Evolutionary conservation across 2,888 invertebrate species (phyloP), one percentile per base, ranked within the genome.

Genomic region (Laspeyria flexula): DNA sequence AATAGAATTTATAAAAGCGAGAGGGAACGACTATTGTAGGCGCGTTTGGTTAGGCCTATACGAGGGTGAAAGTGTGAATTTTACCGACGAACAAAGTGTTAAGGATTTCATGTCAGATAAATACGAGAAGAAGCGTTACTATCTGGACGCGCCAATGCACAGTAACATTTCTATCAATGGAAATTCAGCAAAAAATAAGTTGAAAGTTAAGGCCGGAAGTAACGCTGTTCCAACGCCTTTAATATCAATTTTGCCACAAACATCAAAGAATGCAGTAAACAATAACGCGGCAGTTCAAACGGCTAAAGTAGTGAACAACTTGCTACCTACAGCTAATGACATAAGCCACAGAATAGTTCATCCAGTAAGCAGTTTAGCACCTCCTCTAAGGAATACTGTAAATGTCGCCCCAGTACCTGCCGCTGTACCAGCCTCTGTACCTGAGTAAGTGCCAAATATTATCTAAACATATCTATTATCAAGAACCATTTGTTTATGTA

Each of bases 31-130:
- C 93, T 95, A 96, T 79, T 99, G 99, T 88, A 95, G 96, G 79
- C 95, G 96, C 85, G 96, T 98, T 71, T 99, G 98, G 98, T 93
- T 99, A 72, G 99, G 98, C 6, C 93, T 98, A 42, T 96, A 96
- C 93, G 98, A 97, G 84, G 94, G 95, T 81, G 88, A 92, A 86
- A 90, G 93, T 84, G 94, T 94, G 33, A 96, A 96, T 79, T 94
- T 95, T 62, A 95, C 95, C 74, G 98, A 98, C 78, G 98, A 98
- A 87, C 96, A 97, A 86, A 96, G 96, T 85, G 96, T 98, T 76
- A 96, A 96, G 83, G 98, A 98, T 86, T 96, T 98, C 77, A 97
- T 99, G 97, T 94, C 96, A 44, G 96, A 98, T 79, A 99, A 99
- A 90, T 99, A 99, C 83, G 99, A 99, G 86, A 95, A 96, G 79